Evolutionary conservation across 2,113 vertebrate genomes (phyloP).

Genomic region (Silurus asotus): DNA sequence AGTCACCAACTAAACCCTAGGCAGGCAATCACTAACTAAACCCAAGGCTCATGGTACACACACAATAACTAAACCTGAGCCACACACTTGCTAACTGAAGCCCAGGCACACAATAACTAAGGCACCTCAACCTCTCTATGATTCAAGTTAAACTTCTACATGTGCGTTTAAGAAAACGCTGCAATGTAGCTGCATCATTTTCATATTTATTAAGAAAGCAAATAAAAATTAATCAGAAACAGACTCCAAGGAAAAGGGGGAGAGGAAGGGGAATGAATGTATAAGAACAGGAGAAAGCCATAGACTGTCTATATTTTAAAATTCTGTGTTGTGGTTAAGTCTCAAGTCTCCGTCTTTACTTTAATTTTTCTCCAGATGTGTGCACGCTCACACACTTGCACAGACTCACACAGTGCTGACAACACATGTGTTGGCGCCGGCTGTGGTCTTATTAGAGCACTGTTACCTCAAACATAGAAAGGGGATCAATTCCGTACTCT

Average conservation of each 20-base stretch:
- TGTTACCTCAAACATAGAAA: slow-evolving; percentile 53
- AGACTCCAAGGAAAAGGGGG: slow-evolving; percentile 26
- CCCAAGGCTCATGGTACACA: no score
- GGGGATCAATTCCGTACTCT: slow-evolving; percentile 62
- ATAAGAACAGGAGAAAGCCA: slow-evolving; percentile 46
- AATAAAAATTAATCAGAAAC: not conserved
- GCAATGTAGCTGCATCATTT: not conserved
- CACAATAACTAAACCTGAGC: no score
- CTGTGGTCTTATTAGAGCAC: slow-evolving; percentile 41
- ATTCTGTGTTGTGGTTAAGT: slow-evolving; percentile 58
- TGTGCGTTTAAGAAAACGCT: not conserved
- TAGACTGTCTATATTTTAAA: slow-evolving; percentile 50
- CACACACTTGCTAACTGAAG: no score
- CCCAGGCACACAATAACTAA: no score
- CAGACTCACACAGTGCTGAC: slow-evolving; percentile 26
- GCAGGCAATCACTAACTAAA: no score
- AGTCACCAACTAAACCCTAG: no score
- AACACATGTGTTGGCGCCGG: slow-evolving; percentile 49
- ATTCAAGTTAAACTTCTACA: not conserved
- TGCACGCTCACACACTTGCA: not conserved
- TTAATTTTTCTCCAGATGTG: slow-evolving; percentile 56
- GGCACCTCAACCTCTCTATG: no score
- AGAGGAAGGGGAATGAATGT: slow-evolving; percentile 17
- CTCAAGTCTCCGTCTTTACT: slow-evolving; percentile 52
- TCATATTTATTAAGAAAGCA: not conserved